Evolutionary conservation across 2,113 vertebrate species (phyloP), one percentile per base, ranked within the genome.

Genomic region (Xyrauchen texanus): DNA sequence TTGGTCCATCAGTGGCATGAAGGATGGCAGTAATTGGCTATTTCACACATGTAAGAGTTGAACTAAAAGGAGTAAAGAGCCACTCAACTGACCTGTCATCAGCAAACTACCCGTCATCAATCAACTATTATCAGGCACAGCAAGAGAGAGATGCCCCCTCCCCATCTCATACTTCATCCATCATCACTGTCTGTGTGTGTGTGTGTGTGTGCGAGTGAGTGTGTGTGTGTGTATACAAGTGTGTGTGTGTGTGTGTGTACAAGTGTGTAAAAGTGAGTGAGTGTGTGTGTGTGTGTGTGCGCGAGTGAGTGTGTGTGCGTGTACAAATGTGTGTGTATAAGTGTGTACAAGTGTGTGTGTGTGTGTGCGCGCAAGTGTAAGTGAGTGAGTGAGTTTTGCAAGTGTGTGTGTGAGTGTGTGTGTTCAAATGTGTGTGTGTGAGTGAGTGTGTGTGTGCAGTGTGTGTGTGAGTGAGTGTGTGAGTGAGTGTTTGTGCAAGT

Each of bases 21-120:
- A 92, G 92, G 91, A 92, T 93, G 84, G 83, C 88, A 93, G 95
- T 98, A 99, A 98, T 99, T 98, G 97, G 94, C 95, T 97, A 97
- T 98, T 98, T 98, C 96, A 96, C 95, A 98, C 94, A 95, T 94
- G 96, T 94, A 92, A 96, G 95, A 94, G 93, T 94, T 95, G 94
- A 96, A 93, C 93, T 93, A 93, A 93, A 93, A 94, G 94, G 94
- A 95, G 94, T 93, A 94, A 98, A 96, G 98, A 96, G 96, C 91
- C 96, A 96, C 90, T 91, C 93, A 94, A 93, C 93, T 92, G 93
- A 90, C 87, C 95, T 96, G 96, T 96, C 96, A 94, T 92, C 89
- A 93, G 91, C 93, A 89, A 84, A 91, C 91, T 88, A 76, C 78
- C 1, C 66, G 87, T 93, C 95, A 87, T 98, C 94, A 94, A 97